A percentile compares a stretch with the other conserved stretches of the same genome.
phyloP scores from a whole-genome alignment of 2,888 invertebrate species.

The Fragum whitleyi region DNA sequence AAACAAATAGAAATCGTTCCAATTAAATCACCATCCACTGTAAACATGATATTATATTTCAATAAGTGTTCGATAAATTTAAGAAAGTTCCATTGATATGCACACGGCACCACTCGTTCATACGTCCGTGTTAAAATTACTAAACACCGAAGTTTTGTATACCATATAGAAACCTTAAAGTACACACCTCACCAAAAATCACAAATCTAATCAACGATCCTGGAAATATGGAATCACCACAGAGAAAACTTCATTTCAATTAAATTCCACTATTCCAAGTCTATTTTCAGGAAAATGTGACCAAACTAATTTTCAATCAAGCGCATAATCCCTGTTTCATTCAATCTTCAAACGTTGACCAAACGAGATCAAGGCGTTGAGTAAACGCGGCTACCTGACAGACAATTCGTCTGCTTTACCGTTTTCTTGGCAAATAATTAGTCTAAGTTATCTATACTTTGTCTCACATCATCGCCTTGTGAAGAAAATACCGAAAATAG shows the following conservation, averaged over 20 bases:
- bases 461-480: neutral
- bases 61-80: no score
- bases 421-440: conserved; percentile 27
- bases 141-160: no score
- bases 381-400: conserved; percentile 5
- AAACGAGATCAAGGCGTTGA: conserved; percentile 18
- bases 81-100: no score
- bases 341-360: conserved; percentile 10
- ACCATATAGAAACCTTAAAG: no score
- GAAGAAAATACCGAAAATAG: conserved; percentile 4
- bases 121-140: no score
- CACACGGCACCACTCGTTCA: no score
- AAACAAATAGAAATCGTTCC: no score
- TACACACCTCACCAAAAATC: neutral
- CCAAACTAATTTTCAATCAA: conserved; percentile 22
- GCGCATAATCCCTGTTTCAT: neutral
- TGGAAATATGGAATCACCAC: neutral
- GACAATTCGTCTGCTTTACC: conserved; percentile 24
- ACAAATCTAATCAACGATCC: neutral
- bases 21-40: no score
- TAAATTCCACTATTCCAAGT: neutral
- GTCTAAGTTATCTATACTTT: conserved; percentile 9
- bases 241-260: neutral
- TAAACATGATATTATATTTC: no score
- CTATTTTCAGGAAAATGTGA: conserved; percentile 9